Base-by-base conservation (phyloP, 1,140 invertebrate species). In the Saxidomus purpurata region DNA sequence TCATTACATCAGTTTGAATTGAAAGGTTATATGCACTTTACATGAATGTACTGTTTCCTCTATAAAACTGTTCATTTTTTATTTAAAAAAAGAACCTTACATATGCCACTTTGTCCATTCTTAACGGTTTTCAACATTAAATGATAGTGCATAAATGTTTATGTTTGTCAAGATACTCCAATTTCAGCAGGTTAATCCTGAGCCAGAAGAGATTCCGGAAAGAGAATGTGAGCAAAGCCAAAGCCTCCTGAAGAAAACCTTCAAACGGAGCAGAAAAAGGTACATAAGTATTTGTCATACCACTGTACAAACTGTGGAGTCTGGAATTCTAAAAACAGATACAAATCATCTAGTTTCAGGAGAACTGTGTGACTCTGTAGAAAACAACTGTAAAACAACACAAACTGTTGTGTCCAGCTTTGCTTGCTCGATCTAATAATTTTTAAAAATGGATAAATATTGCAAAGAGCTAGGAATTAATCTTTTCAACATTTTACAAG, bases 381-480 rank as follows among this genome's bases (percentile, higher is more conserved):
- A 61, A 6, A 61, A 8, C n/a, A 61, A 61, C 4, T 61, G 55
- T 61, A 61, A 61, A 61, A 61, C 9, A 11, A 61, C 55, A 8
- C 55, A 61, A 61, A 61, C 55, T 61, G 4, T 61, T 8, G 55
- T 61, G 55, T 61, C 55, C 9, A 61, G 55, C 55, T 61, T 61
- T 61, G 25, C 6, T n/a, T 61, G 17, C 25, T n/a, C 17, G 8
- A n/a, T 61, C 4, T 61, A 61, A n/a, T n/a, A 6, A 61, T n/a
- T n/a, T n/a, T n/a, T n/a, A n/a, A n/a, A 28, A 61, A 61, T 61
- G 55, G 55, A 79, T 25, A 79, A 6, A 40, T 79, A n/a, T 47
- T 79, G 74, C 43, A 49, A 22, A 47, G 43, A 79, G 11, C 74
- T n/a, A n/a, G 40, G 74, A 19, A 8, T 79, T 47, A 49, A 79